These are phyloP conservation scores for Drosophila rubida DNA, from an alignment of 2,888 invertebrate species.

Conservation along the genomic window DNA sequence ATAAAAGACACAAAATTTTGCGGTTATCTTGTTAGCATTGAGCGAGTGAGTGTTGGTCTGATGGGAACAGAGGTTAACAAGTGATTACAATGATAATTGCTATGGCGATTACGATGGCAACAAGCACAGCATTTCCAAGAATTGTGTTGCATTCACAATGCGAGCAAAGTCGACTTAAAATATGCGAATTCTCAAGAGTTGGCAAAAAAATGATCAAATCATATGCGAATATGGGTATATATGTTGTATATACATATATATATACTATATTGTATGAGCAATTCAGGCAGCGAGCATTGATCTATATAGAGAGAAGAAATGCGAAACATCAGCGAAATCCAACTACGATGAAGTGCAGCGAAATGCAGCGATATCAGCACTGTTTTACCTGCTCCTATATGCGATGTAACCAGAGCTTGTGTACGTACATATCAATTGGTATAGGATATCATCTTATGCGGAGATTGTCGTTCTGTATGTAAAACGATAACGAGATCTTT, in stretches of 20 bases:
- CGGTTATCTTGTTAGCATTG: constrained; percentile 67
- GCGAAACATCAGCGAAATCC: constrained; percentile 71
- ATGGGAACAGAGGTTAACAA: constrained; percentile 45
- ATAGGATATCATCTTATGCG: constrained; percentile 11
- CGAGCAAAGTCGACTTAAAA: constrained; percentile 26
- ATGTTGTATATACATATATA: background rate
- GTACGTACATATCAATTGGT: background rate
- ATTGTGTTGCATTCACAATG: constrained; percentile 33
- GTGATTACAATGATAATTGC: constrained; percentile 39
- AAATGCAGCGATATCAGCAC: constrained; percentile 8
- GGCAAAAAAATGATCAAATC: constrained; percentile 43
- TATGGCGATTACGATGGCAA: constrained; percentile 32
- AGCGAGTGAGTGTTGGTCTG: constrained; percentile 2
- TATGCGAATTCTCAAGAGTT: constrained; percentile 11
- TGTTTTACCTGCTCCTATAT: constrained; percentile 15
- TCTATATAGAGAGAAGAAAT: constrained; percentile 57
- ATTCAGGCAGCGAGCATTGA: constrained; percentile 49
- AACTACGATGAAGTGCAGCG: constrained; percentile 29
- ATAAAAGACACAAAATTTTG: constrained; percentile 49
- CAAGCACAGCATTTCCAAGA: constrained; percentile 37
- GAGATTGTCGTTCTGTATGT: constrained; percentile 1
- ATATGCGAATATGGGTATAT: constrained; percentile 6
- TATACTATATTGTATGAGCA: too few relatives aligned
- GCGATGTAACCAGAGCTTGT: constrained; percentile 15
- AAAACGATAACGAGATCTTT: constrained; percentile 21